Evolutionary conservation across 2,797 vertebrate genomes (phyloP), one percentile per base, ranked within the genome.

Genomic region (Catharus ustulatus): DNA sequence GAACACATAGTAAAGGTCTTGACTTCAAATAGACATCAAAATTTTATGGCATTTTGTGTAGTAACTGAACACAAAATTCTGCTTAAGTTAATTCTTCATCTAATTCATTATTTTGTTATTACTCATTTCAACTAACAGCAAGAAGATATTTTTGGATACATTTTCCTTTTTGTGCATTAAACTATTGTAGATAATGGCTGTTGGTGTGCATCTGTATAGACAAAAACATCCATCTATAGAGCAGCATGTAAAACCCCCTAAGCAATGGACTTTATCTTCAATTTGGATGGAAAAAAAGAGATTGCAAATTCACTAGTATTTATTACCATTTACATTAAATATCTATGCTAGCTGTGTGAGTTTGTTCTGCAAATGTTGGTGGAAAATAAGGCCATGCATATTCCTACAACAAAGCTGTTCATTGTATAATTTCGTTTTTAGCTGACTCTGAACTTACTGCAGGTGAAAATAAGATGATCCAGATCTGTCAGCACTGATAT

Each of bases 401-500:
- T 93, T 96, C 96, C 97, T 97, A 93, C 78, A 97, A 92, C 95
- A 97, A 96, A 98, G 96, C 93, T 96, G 96, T 95, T 97, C 95
- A 94, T 97, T 97, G 95, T 92, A 95, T 97, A 97, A 97, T 97
- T 97, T 97, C 93, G 95, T 97, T 97, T 97, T 97, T 97, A 97
- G 95, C 93, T 97, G 97, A 96, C 91, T 96, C 95, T 95, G 96
- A 98, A 96, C 87, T 97, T 96, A 94, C 90, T 93, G 97, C 97
- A 98, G 95, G 97, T 98, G 97, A 98, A 98, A 98, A 98, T 98
- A 97, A 97, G 96, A 97, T 96, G 97, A 97, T 97, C 94, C 93
- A 97, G 94, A 94, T 96, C 96, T 98, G 97, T 97, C 95, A 95
- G 94, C 96, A 97, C 94, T 97, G 96, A 97, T 93, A 93, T 95